These are phyloP conservation scores for Trimorus sp. DNA, from an alignment of 2,888 invertebrate genomes.

Conservation along the genomic window DNA sequence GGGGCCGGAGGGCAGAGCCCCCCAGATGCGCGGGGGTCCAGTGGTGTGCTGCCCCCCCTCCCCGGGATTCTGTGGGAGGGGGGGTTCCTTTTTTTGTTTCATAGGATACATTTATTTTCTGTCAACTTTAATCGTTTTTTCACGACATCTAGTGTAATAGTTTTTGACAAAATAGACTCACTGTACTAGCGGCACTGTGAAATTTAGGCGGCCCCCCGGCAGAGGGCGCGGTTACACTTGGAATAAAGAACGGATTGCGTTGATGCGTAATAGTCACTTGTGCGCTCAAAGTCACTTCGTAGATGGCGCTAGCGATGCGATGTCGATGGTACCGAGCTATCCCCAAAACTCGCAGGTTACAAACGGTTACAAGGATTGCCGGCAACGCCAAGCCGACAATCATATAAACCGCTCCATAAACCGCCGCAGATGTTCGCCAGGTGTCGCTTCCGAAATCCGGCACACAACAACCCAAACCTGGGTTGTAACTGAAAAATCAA, in stretches of 20 bases:
- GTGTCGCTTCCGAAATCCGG: slow-evolving; percentile 84
- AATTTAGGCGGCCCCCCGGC: slow-evolving; percentile 81
- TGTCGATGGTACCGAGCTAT: slow-evolving; percentile 89
- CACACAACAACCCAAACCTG: slow-evolving; percentile 85
- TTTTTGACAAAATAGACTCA: no score
- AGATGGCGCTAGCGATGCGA: slow-evolving; percentile 92
- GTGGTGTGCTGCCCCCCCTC: no score
- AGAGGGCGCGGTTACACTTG: slow-evolving; percentile 85
- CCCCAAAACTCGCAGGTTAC: slow-evolving; percentile 86
- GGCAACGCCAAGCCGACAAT: slow-evolving; percentile 86
- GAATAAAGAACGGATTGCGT: slow-evolving; percentile 89
- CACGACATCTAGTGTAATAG: no score
- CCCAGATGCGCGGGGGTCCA: no score
- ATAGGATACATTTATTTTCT: no score
- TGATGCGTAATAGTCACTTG: slow-evolving; percentile 93
- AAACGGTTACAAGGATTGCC: slow-evolving; percentile 86
- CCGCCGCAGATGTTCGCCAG: slow-evolving; percentile 84
- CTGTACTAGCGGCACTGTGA: slow-evolving; percentile 79
- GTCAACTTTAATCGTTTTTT: no score
- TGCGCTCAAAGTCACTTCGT: slow-evolving; percentile 91
- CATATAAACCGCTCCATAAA: slow-evolving; percentile 87
- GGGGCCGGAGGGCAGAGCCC: no score
- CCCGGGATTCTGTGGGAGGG: no score
- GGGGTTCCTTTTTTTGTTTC: no score
- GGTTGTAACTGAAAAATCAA: slow-evolving; percentile 78